These are phyloP conservation scores for Catostylus mosaicus DNA, from an alignment of 30 jellyfish, hydroid and myxozoan species.

Conservation along the genomic window DNA sequence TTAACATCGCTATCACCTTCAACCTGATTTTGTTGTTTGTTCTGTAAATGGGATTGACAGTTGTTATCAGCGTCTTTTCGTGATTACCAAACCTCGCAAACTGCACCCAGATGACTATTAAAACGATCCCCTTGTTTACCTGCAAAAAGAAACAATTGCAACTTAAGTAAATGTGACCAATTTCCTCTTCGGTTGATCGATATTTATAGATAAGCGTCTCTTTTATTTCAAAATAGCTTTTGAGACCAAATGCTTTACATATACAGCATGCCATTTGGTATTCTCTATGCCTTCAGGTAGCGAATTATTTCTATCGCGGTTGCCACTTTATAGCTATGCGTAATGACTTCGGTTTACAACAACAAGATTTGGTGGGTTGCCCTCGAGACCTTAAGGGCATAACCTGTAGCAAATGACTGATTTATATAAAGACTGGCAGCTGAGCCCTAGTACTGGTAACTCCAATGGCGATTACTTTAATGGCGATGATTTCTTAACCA, in stretches of 20 bases:
- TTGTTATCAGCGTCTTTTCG: background rate
- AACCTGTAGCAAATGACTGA: no score
- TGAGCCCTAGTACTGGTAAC: no score
- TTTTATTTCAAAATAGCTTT: background rate
- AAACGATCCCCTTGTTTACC: background rate
- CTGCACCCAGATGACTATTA: background rate
- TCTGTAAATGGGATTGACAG: background rate
- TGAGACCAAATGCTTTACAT: background rate
- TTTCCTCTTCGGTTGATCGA: background rate
- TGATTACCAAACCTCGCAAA: background rate
- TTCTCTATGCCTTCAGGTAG: background rate
- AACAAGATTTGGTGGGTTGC: no score
- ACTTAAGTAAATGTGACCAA: background rate
- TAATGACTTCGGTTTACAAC: no score
- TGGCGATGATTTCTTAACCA: no score
- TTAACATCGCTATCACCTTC: no score
- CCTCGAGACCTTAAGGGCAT: no score
- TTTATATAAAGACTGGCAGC: no score
- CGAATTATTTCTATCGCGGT: background rate
- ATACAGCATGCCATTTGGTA: conserved; percentile 7
- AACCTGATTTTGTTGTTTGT: background rate
- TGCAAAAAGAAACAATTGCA: background rate
- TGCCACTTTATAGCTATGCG: background rate
- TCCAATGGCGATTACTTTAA: no score
- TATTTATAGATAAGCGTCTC: background rate